A percentile compares a stretch with the other conserved stretches of the same genome.
These are phyloP conservation scores for Montipora capitata DNA, from an alignment of 92 coral and sea anemone species.

Conservation along the genomic window DNA sequence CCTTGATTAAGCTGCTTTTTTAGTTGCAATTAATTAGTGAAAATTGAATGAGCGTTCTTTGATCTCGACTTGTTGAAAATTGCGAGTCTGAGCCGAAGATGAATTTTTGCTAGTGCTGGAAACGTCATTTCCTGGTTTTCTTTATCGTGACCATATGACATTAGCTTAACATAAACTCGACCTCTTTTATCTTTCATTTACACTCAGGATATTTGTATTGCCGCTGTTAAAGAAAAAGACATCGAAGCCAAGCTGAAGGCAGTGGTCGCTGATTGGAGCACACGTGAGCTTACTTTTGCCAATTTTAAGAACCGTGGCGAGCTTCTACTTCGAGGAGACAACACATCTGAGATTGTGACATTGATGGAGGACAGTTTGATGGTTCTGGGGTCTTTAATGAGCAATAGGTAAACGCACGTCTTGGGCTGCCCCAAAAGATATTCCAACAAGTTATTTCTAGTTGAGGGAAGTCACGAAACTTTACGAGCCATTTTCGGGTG, in stretches of 20 bases:
- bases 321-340: conserved; percentile 87
- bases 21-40: too few species aligned
- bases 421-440: not conserved
- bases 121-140: too few species aligned
- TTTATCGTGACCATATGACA: too few species aligned
- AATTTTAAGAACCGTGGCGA: conserved; percentile 95
- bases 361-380: conserved; percentile 93
- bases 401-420: conserved; percentile 78
- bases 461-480: too few species aligned
- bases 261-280: conserved; percentile 92
- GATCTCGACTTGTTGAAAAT: too few species aligned
- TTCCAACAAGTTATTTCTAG: not conserved
- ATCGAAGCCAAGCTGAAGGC: conserved; percentile 91
- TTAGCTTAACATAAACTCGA: not conserved
- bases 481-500: too few species aligned
- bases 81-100: too few species aligned
- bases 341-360: conserved; percentile 89
- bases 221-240: conserved; percentile 93
- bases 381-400: conserved; percentile 92
- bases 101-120: too few species aligned
- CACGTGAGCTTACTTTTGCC: conserved; percentile 86
- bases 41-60: too few species aligned
- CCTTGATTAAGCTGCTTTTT: too few species aligned
- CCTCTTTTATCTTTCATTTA: not conserved
- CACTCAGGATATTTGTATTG: conserved; percentile 85